Conservation (phyloP, 1,140 invertebrate genomes). For the Polyergus mexicanus region DNA sequence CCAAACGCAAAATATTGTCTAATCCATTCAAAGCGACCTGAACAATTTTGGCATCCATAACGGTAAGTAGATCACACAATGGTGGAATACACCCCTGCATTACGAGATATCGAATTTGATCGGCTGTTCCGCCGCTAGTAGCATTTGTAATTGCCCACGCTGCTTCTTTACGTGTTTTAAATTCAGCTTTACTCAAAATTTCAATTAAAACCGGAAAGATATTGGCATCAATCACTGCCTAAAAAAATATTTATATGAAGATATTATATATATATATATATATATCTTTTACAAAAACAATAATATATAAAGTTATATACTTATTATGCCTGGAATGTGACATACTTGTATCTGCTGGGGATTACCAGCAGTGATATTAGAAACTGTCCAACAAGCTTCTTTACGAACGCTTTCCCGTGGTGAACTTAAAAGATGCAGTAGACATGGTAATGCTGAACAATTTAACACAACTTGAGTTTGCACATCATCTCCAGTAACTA, state of each 20-base stretch:
- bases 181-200: constrained; percentile 96
- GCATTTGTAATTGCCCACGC: constrained; percentile 99
- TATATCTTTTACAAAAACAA: too few relatives aligned
- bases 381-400: constrained; percentile 99
- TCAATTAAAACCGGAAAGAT: constrained; percentile 97
- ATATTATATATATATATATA: background rate
- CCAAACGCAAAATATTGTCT: constrained; percentile 97
- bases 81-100: constrained; percentile 95
- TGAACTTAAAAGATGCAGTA: constrained; percentile 93
- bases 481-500: constrained; percentile 98
- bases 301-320: background rate
- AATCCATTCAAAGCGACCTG: constrained; percentile 98
- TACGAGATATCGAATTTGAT: constrained; percentile 94
- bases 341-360: constrained; percentile 95
- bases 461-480: constrained; percentile 98
- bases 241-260: constrained; percentile 78
- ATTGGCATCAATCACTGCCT: constrained; percentile 98
- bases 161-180: constrained; percentile 98
- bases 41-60: constrained; percentile 98
- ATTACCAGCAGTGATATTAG: constrained; percentile 99
- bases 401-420: constrained; percentile 96
- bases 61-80: constrained; percentile 96
- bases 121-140: constrained; percentile 97
- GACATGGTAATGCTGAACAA: constrained; percentile 95
- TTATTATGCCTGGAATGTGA: background rate